These are phyloP conservation scores for Gallinago media DNA, from an alignment of 2,113 vertebrate genomes.

Conservation along the genomic window DNA sequence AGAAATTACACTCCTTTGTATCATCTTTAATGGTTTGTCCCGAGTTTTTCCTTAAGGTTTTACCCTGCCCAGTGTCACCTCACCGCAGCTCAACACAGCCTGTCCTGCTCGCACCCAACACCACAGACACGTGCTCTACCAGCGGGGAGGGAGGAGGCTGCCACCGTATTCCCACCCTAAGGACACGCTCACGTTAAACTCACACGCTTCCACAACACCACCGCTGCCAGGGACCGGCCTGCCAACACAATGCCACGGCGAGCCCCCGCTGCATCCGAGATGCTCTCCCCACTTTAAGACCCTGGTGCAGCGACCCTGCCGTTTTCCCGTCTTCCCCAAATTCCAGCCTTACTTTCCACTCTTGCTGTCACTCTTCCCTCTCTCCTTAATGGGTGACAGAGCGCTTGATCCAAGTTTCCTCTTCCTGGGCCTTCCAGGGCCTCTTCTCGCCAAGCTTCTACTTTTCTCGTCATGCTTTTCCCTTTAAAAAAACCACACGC, in stretches of 20 bases:
- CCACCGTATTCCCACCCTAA: background rate
- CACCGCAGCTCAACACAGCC: background rate
- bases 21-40: no score
- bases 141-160: background rate
- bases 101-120: background rate
- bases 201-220: background rate
- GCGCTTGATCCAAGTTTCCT: slow-evolving; percentile 87
- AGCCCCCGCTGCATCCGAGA: background rate
- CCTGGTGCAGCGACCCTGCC: slow-evolving; percentile 24
- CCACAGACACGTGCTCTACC: background rate
- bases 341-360: slow-evolving; percentile 90
- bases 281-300: slow-evolving; percentile 6
- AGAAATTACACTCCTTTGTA: no score
- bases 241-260: background rate
- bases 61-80: background rate
- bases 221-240: background rate
- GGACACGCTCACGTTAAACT: background rate
- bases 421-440: slow-evolving; percentile 95
- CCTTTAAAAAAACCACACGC: slow-evolving; percentile 86
- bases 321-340: slow-evolving; percentile 62
- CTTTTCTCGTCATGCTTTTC: slow-evolving; percentile 92
- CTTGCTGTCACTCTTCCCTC: slow-evolving; percentile 88
- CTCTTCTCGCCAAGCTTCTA: slow-evolving; percentile 90
- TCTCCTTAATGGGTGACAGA: slow-evolving; percentile 83
- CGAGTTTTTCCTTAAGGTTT: no score